These are phyloP conservation scores for Triops cancriformis DNA, from an alignment of 1,140 invertebrate species.

Conservation along the genomic window DNA sequence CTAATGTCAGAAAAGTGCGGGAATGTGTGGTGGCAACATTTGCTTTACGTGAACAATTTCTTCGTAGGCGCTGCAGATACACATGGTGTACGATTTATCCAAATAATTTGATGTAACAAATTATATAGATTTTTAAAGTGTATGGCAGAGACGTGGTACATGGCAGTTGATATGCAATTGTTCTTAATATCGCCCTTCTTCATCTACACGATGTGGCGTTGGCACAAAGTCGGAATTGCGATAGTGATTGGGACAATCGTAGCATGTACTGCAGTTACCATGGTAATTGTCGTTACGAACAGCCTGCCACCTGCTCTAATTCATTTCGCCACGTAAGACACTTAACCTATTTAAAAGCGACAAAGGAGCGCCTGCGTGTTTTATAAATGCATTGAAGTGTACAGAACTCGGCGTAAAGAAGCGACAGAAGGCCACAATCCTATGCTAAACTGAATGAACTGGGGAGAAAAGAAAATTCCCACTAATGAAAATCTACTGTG, in stretches of 20 bases:
- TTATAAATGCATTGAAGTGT: too few relatives aligned
- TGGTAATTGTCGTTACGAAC: constrained; percentile 19
- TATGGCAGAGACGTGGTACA: constrained; percentile 70
- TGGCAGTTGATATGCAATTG: constrained; percentile 75
- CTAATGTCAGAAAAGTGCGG: not conserved
- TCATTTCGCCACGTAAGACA: constrained; percentile 16
- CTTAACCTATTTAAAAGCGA: constrained; percentile 15
- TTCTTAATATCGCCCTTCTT: constrained; percentile 63
- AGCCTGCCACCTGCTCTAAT: constrained; percentile 29
- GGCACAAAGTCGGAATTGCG: constrained; percentile 26
- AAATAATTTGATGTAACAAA: not conserved
- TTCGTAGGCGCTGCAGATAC: not conserved
- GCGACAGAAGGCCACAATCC: too few relatives aligned
- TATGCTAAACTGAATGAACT: too few relatives aligned
- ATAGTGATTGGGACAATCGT: constrained; percentile 27
- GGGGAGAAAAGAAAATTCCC: too few relatives aligned
- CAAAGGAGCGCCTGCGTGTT: not conserved
- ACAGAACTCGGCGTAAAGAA: too few relatives aligned
- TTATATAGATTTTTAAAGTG: constrained; percentile 47
- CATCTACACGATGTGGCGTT: constrained; percentile 46
- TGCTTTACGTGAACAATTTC: constrained; percentile 6
- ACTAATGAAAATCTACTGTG: too few relatives aligned
- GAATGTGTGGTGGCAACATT: constrained; percentile 18
- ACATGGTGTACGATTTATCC: not conserved
- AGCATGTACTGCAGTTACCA: constrained; percentile 28